A percentile compares a stretch with the other conserved stretches of the same genome.
Conservation (phyloP, 2,888 invertebrate species). For the Calliopum simillimum region DNA sequence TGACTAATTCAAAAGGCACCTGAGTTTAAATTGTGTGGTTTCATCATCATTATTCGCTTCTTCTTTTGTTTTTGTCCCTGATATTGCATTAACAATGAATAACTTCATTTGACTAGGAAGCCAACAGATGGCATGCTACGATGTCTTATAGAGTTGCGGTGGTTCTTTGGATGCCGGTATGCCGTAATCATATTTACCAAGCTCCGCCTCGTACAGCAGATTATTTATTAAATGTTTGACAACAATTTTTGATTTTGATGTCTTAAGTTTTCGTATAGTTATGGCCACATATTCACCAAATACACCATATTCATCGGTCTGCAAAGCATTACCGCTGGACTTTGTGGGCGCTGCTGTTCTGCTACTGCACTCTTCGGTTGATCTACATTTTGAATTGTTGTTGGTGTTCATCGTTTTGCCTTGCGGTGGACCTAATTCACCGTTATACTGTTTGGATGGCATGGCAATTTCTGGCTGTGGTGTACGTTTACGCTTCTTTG, state of each 20-base stretch:
- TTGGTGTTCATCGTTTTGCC: not conserved
- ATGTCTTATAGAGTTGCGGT: constrained; percentile 64
- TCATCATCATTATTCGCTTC: constrained; percentile 41
- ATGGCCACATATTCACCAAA: constrained; percentile 65
- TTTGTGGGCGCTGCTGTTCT: not conserved
- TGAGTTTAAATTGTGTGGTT: constrained; percentile 59
- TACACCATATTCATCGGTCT: constrained; percentile 62
- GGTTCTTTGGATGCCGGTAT: constrained; percentile 63
- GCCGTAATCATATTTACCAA: constrained; percentile 64
- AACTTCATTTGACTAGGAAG: constrained; percentile 30
- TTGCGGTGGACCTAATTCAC: not conserved
- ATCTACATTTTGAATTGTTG: not conserved
- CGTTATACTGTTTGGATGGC: not conserved
- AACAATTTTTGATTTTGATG: constrained; percentile 63
- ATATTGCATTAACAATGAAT: constrained; percentile 30
- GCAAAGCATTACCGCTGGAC: not conserved
- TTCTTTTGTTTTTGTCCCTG: constrained; percentile 18
- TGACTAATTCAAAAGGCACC: constrained; percentile 65
- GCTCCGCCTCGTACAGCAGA: constrained; percentile 62
- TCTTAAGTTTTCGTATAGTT: constrained; percentile 63
- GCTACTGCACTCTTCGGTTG: not conserved
- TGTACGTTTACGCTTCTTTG: constrained; percentile 27
- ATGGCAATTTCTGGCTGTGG: constrained; percentile 13
- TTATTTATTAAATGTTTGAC: constrained; percentile 65
- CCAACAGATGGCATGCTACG: constrained; percentile 41